A percentile compares a stretch with the other conserved stretches of the same genome.
phyloP scores from a whole-genome alignment of 92 coral and sea anemone genomes.

The Epizoanthus scotinus region DNA sequence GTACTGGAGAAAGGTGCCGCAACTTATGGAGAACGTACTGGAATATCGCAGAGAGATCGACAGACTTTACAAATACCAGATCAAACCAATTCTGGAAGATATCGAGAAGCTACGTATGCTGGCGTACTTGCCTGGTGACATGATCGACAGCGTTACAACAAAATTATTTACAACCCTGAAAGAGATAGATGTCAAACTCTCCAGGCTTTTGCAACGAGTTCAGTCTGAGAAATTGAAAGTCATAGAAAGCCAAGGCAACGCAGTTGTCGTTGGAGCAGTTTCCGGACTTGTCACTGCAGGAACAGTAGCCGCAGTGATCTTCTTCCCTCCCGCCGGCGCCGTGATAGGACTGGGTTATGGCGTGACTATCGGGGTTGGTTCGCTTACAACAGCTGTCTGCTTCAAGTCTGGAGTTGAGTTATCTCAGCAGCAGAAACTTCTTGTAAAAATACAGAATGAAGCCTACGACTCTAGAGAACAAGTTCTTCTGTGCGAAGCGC shows the following conservation, averaged over 20 bases:
- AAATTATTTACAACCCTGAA: neutral
- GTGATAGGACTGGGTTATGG: neutral
- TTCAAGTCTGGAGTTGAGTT: neutral
- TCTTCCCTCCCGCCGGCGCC: neutral
- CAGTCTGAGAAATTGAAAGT: conserved; percentile 3
- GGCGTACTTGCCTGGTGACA: neutral
- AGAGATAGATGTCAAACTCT: neutral
- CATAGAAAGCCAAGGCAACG: neutral
- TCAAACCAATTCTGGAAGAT: neutral
- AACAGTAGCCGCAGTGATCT: neutral
- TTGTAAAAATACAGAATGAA: neutral
- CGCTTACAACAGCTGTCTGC: no score
- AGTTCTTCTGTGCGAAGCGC: neutral
- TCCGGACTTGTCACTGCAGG: neutral
- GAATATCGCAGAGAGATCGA: conserved; percentile 12
- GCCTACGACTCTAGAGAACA: neutral
- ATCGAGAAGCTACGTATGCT: neutral
- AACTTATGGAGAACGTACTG: neutral
- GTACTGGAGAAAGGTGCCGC: neutral
- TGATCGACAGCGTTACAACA: neutral
- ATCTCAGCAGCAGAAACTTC: neutral
- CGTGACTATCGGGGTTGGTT: neutral
- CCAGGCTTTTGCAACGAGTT: neutral
- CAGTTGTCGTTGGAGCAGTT: neutral
- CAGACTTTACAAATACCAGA: conserved; percentile 25